phyloP scores from a whole-genome alignment of 2,797 vertebrate genomes.

The Prionace glauca region DNA sequence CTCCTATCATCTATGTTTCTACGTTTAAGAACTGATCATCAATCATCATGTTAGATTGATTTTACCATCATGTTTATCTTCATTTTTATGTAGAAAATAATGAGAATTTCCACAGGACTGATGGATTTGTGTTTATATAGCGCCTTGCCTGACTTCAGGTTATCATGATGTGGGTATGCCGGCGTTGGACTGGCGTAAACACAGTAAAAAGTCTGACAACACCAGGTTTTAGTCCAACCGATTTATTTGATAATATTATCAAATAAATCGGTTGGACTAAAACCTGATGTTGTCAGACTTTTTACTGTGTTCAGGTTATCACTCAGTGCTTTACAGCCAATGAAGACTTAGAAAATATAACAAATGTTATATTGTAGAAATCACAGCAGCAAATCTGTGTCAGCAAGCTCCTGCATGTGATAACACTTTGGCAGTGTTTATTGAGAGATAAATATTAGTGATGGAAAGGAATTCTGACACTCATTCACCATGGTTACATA shows the following conservation, averaged over 20 bases:
- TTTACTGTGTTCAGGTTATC: neutral
- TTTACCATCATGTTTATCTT: neutral
- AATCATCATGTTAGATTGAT: neutral
- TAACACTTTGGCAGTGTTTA: neutral
- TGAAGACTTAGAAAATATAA: neutral
- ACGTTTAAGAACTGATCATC: neutral
- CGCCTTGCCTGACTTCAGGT: neutral
- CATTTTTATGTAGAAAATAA: neutral
- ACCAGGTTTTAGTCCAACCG: too few species aligned
- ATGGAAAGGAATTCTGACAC: neutral
- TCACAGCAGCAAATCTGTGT: neutral
- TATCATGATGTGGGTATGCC: too few species aligned
- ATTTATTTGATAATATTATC: too few species aligned
- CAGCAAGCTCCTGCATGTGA: neutral
- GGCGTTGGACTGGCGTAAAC: too few species aligned
- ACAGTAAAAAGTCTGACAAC: too few species aligned
- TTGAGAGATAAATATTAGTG: neutral
- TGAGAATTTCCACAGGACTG: neutral
- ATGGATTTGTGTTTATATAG: neutral
- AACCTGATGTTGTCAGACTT: too few species aligned
- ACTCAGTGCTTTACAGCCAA: neutral
- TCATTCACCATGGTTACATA: neutral
- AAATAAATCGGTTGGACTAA: too few species aligned
- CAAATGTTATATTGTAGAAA: neutral
- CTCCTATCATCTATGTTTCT: too few species aligned